Percentiles rank a stretch among this genome's conserved stretches.
Evolutionary conservation across 2,113 vertebrate species (phyloP).

Genomic region (Ailurus styani): DNA sequence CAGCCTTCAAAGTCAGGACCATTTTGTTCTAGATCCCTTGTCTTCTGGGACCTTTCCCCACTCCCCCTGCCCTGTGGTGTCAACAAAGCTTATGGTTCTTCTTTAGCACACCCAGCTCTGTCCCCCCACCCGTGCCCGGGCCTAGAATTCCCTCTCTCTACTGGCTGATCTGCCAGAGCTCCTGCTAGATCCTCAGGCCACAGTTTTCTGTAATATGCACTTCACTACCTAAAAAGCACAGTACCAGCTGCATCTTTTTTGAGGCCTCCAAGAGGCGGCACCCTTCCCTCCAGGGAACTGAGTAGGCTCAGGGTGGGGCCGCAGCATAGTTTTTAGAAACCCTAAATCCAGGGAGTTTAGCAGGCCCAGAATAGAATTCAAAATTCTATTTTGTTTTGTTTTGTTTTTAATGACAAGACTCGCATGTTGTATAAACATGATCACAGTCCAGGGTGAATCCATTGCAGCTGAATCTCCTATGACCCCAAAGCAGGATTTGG

Average conservation of each 20-base stretch:
- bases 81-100: neutral
- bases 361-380: neutral
- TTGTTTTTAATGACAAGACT: neutral
- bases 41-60: neutral
- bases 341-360: neutral
- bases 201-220: no score
- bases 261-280: neutral
- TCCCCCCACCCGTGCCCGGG: neutral
- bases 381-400: neutral
- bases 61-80: neutral
- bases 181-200: neutral
- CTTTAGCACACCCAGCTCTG: neutral
- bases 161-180: neutral
- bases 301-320: accelerated
- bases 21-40: neutral
- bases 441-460: neutral
- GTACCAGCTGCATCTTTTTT: neutral
- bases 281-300: neutral
- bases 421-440: neutral
- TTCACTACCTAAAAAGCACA: neutral
- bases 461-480: neutral
- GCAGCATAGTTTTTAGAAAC: neutral
- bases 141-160: neutral
- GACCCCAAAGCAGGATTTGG: neutral
- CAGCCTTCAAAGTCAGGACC: neutral